Conservation (phyloP, 2,797 vertebrate species). For the Aplochiton taeniatus region DNA sequence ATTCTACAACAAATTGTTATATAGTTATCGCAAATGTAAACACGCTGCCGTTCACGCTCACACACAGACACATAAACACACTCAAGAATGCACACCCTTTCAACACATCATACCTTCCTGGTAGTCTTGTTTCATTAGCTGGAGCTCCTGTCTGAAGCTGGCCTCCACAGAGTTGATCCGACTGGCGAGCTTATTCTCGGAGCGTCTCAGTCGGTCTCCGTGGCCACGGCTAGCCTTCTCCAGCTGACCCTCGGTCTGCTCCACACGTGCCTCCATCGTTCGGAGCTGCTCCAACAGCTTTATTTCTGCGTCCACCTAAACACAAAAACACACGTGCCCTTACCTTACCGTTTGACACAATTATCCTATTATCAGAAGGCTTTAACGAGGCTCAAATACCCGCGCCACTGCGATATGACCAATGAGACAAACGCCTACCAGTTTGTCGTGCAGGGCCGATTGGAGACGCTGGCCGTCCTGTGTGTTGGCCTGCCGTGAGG, state of each 20-base stretch:
- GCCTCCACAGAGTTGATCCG: slow-evolving; percentile 74
- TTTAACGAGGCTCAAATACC: neutral
- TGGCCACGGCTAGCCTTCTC: slow-evolving; percentile 41
- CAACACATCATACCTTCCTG: slow-evolving; percentile 74
- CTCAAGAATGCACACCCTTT: neutral
- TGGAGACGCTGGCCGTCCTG: slow-evolving; percentile 56
- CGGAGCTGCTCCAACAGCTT: slow-evolving; percentile 62
- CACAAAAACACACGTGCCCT: slow-evolving; percentile 3
- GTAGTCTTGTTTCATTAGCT: slow-evolving; percentile 81
- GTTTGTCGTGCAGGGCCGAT: slow-evolving; percentile 60
- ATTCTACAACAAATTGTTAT: too few species aligned
- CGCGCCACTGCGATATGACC: neutral
- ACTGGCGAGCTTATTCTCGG: slow-evolving; percentile 66
- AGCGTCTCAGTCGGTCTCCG: slow-evolving; percentile 59
- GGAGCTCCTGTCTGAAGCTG: slow-evolving; percentile 74
- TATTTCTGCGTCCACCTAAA: slow-evolving; percentile 67
- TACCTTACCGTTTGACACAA: neutral
- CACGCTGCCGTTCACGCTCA: slow-evolving; percentile 33
- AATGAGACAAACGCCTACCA: slow-evolving; percentile 57
- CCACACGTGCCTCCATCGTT: slow-evolving; percentile 64
- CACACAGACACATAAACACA: slow-evolving; percentile 30
- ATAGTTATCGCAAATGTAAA: neutral
- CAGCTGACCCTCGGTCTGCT: slow-evolving; percentile 58
- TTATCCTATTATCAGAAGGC: neutral
- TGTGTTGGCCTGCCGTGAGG: slow-evolving; percentile 56